These are phyloP conservation scores for Onychomys leucogaster DNA, from an alignment of 2,797 vertebrate genomes.

Conservation along the genomic window DNA sequence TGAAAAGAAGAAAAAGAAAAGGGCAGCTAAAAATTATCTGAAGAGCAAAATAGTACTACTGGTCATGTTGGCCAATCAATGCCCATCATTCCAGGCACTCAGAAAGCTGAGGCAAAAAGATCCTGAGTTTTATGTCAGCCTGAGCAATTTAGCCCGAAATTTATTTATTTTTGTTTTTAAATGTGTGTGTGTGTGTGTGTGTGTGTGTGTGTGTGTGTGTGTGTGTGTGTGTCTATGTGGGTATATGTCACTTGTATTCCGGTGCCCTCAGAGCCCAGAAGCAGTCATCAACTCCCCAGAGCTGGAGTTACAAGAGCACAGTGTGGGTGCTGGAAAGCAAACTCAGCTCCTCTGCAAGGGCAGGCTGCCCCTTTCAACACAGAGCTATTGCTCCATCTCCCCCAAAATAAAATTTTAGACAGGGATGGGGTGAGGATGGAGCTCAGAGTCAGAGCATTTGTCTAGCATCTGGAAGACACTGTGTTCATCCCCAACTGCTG, in stretches of 20 bases:
- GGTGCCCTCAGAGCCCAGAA: background rate
- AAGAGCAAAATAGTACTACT: background rate
- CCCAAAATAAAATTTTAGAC: background rate
- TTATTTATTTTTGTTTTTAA: background rate
- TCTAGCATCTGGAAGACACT: background rate
- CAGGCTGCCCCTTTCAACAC: background rate
- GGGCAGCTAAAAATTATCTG: background rate
- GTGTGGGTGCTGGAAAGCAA: background rate
- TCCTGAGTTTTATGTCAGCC: background rate
- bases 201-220: background rate
- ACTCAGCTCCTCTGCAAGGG: background rate
- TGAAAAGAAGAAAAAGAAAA: background rate
- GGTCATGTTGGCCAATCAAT: too few species aligned
- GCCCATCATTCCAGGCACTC: background rate
- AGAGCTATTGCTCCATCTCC: background rate
- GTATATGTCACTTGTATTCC: background rate
- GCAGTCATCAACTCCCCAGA: background rate
- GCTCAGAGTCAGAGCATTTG: background rate
- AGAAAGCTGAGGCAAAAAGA: background rate
- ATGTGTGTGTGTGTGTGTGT: background rate
- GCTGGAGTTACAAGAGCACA: background rate
- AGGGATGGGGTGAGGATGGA: background rate
- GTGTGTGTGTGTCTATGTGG: background rate
- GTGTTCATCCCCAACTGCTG: background rate
- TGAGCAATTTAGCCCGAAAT: background rate